Conservation (phyloP, 2,888 invertebrate species). For the Apoda limacodes region DNA sequence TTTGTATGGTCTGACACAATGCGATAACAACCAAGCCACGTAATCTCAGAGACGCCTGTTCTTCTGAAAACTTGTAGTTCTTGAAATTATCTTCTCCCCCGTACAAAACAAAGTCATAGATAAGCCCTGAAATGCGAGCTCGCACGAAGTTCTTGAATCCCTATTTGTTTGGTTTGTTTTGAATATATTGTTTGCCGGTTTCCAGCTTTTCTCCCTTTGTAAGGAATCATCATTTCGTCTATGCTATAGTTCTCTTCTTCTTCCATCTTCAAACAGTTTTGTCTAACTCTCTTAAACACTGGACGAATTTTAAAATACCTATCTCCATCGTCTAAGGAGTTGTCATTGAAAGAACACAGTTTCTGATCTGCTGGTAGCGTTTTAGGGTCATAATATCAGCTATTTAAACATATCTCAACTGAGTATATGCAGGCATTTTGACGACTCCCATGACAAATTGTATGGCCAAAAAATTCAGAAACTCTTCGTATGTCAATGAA, state of each 20-base stretch:
- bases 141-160: constrained; percentile 27
- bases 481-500: constrained; percentile 10
- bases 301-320: constrained; percentile 20
- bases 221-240: constrained; percentile 33
- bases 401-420: constrained; percentile 9
- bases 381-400: constrained; percentile 14
- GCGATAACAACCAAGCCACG: constrained; percentile 22
- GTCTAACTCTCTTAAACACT: constrained; percentile 15
- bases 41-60: constrained; percentile 20
- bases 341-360: constrained; percentile 13
- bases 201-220: constrained; percentile 29
- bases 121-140: constrained; percentile 26
- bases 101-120: constrained; percentile 29
- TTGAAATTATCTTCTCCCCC: constrained; percentile 27
- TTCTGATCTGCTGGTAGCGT: constrained; percentile 11
- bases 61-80: constrained; percentile 16
- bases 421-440: constrained; percentile 10
- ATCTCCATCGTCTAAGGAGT: constrained; percentile 11
- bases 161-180: constrained; percentile 30
- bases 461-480: constrained; percentile 10
- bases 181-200: constrained; percentile 26
- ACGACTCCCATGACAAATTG: constrained; percentile 11
- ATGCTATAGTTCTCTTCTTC: constrained; percentile 23
- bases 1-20: constrained; percentile 19
- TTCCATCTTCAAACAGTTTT: constrained; percentile 18